Conservation (phyloP, 1,140 invertebrate species). For the Alviniconcha marisindica region DNA sequence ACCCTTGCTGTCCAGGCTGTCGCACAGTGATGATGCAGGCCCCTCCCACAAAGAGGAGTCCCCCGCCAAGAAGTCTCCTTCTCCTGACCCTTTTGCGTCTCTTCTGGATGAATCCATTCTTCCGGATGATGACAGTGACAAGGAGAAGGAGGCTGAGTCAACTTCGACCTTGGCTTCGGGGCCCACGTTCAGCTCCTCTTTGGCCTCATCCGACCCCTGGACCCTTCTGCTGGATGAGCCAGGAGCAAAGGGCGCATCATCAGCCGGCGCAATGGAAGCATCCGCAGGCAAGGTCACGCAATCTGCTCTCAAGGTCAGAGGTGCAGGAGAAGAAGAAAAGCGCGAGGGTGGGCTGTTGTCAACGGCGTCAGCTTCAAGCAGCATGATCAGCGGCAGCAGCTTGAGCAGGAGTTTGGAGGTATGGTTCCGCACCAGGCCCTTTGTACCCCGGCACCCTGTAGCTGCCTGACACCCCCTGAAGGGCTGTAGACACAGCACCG, state of each 20-base stretch:
- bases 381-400: not conserved
- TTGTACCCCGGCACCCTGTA: not conserved
- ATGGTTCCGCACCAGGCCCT: not conserved
- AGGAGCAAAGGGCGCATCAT: not conserved
- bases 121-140: not conserved
- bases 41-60: not conserved
- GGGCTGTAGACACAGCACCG: too few species aligned
- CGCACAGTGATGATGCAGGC: not conserved
- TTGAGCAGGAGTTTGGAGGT: not conserved
- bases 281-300: not conserved
- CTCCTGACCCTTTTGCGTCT: not conserved
- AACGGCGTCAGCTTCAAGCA: not conserved
- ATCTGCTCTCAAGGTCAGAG: not conserved
- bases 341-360: not conserved
- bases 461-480: too few species aligned
- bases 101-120: not conserved
- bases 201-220: constrained; percentile 10
- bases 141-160: not conserved
- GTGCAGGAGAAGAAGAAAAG: not conserved
- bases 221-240: constrained; percentile 22
- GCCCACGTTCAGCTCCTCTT: not conserved
- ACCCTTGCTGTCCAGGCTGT: not conserved
- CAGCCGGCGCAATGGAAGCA: not conserved
- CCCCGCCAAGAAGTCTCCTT: not conserved
- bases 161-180: not conserved